Conservation (phyloP, 2,888 invertebrate genomes). For the Molorchus minor region DNA sequence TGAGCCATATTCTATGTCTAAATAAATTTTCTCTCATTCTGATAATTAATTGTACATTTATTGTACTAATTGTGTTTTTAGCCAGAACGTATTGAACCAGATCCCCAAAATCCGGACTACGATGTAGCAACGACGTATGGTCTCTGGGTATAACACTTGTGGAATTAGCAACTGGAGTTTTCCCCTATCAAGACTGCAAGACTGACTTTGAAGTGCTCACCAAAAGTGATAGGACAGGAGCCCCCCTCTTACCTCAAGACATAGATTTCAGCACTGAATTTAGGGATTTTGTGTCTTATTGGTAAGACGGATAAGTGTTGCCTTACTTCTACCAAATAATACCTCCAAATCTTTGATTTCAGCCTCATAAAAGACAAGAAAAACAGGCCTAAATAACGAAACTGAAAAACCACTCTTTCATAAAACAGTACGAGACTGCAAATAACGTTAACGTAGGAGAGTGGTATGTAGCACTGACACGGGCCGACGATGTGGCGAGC, state of each 20-base stretch:
- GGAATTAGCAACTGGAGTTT: constrained; percentile 95
- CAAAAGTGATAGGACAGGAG: constrained; percentile 86
- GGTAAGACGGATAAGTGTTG: too few species aligned
- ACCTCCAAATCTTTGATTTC: constrained; percentile 56
- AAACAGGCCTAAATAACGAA: constrained; percentile 93
- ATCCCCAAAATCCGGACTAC: constrained; percentile 93
- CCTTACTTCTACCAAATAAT: too few species aligned
- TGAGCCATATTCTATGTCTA: too few species aligned
- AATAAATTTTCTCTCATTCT: too few species aligned
- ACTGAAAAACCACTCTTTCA: constrained; percentile 88
- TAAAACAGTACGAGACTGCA: constrained; percentile 79
- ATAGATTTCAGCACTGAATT: constrained; percentile 85
- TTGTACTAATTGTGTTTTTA: too few species aligned
- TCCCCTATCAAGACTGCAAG: constrained; percentile 93
- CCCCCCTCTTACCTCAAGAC: constrained; percentile 85
- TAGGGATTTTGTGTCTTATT: constrained; percentile 89
- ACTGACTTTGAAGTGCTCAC: constrained; percentile 98
- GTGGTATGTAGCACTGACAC: constrained; percentile 80
- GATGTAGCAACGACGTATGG: constrained; percentile 99
- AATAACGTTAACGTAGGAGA: constrained; percentile 76
- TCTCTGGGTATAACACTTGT: constrained; percentile 96
- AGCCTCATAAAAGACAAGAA: constrained; percentile 95
- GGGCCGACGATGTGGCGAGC: constrained; percentile 57
- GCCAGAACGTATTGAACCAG: constrained; percentile 97
- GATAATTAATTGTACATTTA: too few species aligned